These are phyloP conservation scores for Drosophila stalkeri DNA, from an alignment of 2,888 invertebrate genomes.

Conservation along the genomic window DNA sequence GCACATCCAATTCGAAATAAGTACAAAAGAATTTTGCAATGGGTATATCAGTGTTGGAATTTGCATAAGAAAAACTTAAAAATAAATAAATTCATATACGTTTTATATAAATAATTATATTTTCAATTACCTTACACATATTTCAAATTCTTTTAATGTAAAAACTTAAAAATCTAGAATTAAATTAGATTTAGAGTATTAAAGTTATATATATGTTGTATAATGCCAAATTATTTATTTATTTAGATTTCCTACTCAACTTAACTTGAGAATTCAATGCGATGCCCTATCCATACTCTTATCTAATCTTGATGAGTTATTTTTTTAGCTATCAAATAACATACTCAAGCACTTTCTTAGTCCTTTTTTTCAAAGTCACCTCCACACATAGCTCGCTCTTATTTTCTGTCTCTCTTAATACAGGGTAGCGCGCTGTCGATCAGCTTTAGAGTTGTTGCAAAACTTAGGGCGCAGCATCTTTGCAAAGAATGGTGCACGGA, in stretches of 20 bases:
- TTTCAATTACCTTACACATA: no score
- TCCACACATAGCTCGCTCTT: neutral
- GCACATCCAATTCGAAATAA: neutral
- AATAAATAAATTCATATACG: no score
- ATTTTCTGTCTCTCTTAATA: no score
- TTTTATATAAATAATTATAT: no score
- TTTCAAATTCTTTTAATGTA: no score
- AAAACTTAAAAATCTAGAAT: no score
- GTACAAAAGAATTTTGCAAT: neutral
- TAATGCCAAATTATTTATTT: neutral
- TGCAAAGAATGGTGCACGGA: conserved; percentile 60
- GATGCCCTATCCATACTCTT: neutral
- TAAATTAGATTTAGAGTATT: no score
- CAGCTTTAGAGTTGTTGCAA: neutral
- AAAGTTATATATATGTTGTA: neutral
- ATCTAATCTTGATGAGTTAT: neutral
- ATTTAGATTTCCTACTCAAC: neutral
- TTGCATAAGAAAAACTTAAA: no score
- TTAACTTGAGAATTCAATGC: neutral
- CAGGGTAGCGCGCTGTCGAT: conserved; percentile 21
- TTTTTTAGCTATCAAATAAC: no score
- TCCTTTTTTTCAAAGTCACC: no score
- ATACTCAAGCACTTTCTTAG: no score
- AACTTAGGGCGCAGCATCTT: conserved; percentile 49
- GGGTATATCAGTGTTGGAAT: neutral